phyloP scores from a whole-genome alignment of 2,888 invertebrate genomes.

The Dryocosmus kuriphilus region DNA sequence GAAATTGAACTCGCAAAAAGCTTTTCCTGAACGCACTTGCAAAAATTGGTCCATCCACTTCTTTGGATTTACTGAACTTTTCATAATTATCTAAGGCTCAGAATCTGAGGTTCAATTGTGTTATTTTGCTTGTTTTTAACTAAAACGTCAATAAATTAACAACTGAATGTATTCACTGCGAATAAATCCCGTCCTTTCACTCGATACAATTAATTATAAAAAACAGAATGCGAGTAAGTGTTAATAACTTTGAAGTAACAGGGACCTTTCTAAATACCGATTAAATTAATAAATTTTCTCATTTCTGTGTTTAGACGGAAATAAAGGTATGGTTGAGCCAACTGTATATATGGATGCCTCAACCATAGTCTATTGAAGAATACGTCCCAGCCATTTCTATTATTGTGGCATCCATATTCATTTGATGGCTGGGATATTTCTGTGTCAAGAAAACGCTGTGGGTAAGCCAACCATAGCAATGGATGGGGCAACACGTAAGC shows the following conservation, averaged over 20 bases:
- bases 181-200: background rate
- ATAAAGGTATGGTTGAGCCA: too few relatives aligned
- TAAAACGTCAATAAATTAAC: background rate
- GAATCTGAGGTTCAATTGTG: background rate
- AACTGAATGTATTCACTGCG: background rate
- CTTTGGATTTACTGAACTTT: background rate
- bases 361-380: too few relatives aligned
- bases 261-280: background rate
- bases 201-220: background rate
- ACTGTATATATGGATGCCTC: too few relatives aligned
- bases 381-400: too few relatives aligned
- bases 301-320: too few relatives aligned
- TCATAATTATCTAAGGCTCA: background rate
- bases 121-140: background rate
- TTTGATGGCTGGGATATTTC: too few relatives aligned
- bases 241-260: background rate
- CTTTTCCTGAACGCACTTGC: background rate
- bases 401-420: too few relatives aligned
- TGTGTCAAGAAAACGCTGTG: too few relatives aligned
- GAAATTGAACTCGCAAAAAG: constrained; percentile 28
- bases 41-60: background rate
- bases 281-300: background rate
- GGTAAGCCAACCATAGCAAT: too few relatives aligned
- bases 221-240: background rate
- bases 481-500: too few relatives aligned